Evolutionary conservation across 64 coral and sea anemone genomes (phyloP), one percentile per base, ranked within the genome.

Genomic region (Montipora sp.): DNA sequence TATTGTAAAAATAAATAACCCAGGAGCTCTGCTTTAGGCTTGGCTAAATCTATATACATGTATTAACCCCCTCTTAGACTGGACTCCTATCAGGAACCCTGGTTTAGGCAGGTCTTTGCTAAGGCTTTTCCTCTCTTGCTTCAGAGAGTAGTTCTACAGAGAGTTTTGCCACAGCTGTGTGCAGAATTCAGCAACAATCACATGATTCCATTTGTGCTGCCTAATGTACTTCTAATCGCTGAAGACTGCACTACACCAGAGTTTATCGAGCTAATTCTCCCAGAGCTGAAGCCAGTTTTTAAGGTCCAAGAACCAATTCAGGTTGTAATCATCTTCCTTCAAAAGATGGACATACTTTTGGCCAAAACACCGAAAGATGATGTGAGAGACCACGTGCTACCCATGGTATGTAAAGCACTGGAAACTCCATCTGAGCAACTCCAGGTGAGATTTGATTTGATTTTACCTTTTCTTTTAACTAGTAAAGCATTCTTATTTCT

Each of bases 231-330:
- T 48, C 71, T 99, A 65, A 96, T 99, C 46, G 91, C 98, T 22
- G 98, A 99, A 60, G 94, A 94, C 51, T 99, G 98, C 14, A 99
- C 83, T 1, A 55, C 89, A 22, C 91, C 92, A 43, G 92, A 99
- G 51, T 99, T 93, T 65, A 83, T 69, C 19, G 90, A 89, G 4
- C 92, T 99, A 0, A 92, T 99, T 68, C 81, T 99, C 10, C 94
- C 98, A 11, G 84, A 99, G 48, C 90, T 99, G 78, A 99, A 96
- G 89, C 98, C 94, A 44, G 94, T 99, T 61, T 99, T 99, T 47
- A 99, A 96, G 51, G 92, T 99, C 63, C 98, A 96, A 87, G 98
- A 99, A 59, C 98, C 98, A 60, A 75, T 99, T 6, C 98, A 99
- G 94, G 98, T 99, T 47, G 77, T 95, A n/a, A 79, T 99, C 48